Percentiles rank a stretch among this genome's conserved stretches.
Evolutionary conservation across 2,888 invertebrate genomes (phyloP).

Genomic region (Ligdia adustata): DNA sequence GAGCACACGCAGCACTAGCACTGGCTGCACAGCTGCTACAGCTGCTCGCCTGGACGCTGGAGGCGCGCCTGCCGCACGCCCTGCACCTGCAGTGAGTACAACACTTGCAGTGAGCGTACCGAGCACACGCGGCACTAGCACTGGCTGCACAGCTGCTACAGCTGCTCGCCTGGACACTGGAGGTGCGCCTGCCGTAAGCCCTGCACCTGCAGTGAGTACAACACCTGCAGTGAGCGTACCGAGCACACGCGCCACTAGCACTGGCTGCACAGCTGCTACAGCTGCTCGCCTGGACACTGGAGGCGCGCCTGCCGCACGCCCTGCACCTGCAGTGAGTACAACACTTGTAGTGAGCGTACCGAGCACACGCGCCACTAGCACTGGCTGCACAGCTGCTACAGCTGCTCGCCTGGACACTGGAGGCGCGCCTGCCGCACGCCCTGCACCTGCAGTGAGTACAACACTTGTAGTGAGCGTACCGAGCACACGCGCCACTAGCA

Average conservation of each 20-base stretch:
- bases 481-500: neutral
- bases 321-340: constrained; percentile 52
- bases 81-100: constrained; percentile 52
- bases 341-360: constrained; percentile 40
- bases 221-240: constrained; percentile 40
- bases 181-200: constrained; percentile 89
- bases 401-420: constrained; percentile 92
- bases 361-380: constrained; percentile 89
- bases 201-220: constrained; percentile 52
- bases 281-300: constrained; percentile 92
- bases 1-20: constrained; percentile 89
- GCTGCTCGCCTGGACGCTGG: constrained; percentile 92
- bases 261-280: constrained; percentile 94
- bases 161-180: constrained; percentile 92
- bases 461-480: neutral
- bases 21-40: constrained; percentile 94
- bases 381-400: constrained; percentile 94
- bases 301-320: constrained; percentile 89
- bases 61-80: constrained; percentile 89
- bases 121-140: constrained; percentile 89
- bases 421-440: constrained; percentile 89
- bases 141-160: constrained; percentile 94
- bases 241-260: constrained; percentile 89
- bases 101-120: constrained; percentile 40
- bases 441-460: constrained; percentile 52